phyloP scores from a whole-genome alignment of 2,888 invertebrate species.

The Ophion obscuratus region DNA sequence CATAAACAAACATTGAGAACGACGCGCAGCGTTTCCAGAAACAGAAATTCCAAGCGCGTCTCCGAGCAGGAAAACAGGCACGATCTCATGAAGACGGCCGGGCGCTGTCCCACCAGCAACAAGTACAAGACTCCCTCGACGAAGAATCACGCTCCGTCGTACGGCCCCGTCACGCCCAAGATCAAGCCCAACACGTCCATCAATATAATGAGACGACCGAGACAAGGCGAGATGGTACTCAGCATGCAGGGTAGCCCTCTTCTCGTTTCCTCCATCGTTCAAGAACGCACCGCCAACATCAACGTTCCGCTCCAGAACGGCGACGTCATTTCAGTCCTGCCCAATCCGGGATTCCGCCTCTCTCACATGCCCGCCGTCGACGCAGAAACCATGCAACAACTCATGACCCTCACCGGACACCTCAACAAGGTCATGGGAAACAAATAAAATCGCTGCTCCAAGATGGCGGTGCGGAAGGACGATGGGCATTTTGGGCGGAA shows the following conservation, averaged over 20 bases:
- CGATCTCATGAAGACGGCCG: constrained; percentile 39
- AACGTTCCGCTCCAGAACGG: constrained; percentile 89
- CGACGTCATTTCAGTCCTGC: constrained; percentile 87
- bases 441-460: constrained; percentile 19
- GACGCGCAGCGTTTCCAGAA: constrained; percentile 71
- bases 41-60: constrained; percentile 62
- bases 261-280: constrained; percentile 85
- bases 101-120: constrained; percentile 53
- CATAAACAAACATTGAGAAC: constrained; percentile 2
- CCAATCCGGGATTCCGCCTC: constrained; percentile 84
- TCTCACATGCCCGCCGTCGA: constrained; percentile 84
- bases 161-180: constrained; percentile 82
- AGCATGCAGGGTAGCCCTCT: constrained; percentile 89
- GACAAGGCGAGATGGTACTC: constrained; percentile 88
- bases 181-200: constrained; percentile 87
- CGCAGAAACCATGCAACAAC: constrained; percentile 76
- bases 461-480: too few relatives aligned
- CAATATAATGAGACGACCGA: constrained; percentile 87
- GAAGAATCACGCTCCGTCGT: constrained; percentile 54
- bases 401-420: constrained; percentile 77
- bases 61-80: constrained; percentile 37
- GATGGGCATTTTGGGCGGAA: too few relatives aligned
- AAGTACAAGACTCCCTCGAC: constrained; percentile 75
- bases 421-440: constrained; percentile 75
- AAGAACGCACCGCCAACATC: constrained; percentile 87